phyloP scores from a whole-genome alignment of 1,140 invertebrate genomes.

The Lordiphosa clarofinis region DNA sequence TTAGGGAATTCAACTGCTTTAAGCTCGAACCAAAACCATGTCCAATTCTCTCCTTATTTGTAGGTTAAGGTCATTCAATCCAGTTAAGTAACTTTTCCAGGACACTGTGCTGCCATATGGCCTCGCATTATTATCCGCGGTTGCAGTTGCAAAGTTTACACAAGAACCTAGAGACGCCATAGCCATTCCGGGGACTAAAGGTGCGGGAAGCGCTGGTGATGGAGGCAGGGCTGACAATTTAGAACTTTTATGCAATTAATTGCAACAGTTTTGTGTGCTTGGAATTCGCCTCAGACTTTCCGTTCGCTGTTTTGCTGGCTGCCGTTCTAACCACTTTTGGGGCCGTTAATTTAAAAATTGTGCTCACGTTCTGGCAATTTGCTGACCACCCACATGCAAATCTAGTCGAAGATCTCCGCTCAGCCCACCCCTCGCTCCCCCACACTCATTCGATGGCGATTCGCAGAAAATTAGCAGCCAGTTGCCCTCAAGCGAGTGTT shows the following conservation, averaged over 20 bases:
- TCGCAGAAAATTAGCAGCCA: conserved; percentile 62
- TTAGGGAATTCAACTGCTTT: no score
- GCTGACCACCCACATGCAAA: conserved; percentile 76
- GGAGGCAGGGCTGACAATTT: conserved; percentile 48
- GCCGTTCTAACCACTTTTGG: conserved; percentile 62
- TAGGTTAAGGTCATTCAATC: no score
- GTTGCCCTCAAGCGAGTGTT: conserved; percentile 37
- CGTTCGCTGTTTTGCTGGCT: conserved; percentile 24
- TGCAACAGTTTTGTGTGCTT: conserved; percentile 70
- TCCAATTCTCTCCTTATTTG: no score
- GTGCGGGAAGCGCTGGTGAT: background rate
- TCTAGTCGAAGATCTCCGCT: conserved; percentile 15
- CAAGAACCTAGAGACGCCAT: conserved; percentile 42
- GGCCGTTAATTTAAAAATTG: conserved; percentile 77
- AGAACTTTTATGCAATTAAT: conserved; percentile 75
- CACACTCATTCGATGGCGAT: conserved; percentile 4
- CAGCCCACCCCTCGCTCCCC: background rate
- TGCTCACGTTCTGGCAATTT: conserved; percentile 77
- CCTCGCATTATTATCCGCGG: conserved; percentile 18
- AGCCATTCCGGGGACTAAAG: conserved; percentile 42
- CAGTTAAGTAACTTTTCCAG: background rate
- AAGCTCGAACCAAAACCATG: no score
- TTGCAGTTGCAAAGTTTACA: conserved; percentile 38
- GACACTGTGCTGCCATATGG: conserved; percentile 28
- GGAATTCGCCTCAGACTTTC: conserved; percentile 48